Evolutionary conservation across 2,888 invertebrate species (phyloP), one percentile per base, ranked within the genome.

Genomic region (Parnassius smintheus): DNA sequence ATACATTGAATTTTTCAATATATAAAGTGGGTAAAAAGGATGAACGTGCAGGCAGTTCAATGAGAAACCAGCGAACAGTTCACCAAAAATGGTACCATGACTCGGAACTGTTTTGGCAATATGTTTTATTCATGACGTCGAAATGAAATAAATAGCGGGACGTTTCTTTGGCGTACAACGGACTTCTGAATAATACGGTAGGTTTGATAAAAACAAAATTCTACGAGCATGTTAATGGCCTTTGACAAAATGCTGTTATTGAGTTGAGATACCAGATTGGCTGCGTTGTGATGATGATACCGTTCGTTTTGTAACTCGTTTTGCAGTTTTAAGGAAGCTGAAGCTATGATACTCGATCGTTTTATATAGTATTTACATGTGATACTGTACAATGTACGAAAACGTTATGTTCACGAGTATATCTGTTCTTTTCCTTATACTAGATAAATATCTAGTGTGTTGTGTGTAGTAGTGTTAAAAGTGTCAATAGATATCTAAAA

Each of bases 71-170:
- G 50, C 58, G 61, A 59, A 45, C 57, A 18, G 59, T 56, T 52
- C 73, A 69, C 82, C 84, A 66, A 77, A 86, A 80, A 86, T 76
- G 85, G 85, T 70, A 66, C 68, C 70, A 73, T 67, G 70, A 64
- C 70, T 64, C 65, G 65, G 65, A 60, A 72, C 75, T 65, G 71
- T 86, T 88, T 88, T 81, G 88, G 86, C 79, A 74, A 83, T 76
- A 88, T 88, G 84, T 88, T 80, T 88, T 79, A 88, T 88, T 88
- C 86, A 87, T 87, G 70, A 68, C 71, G 74, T 72, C 77, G 75
- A 82, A 82, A 81, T 76, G 75, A 82, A 82, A 81, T 77, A 77
- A 78, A 78, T 81, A 81, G 73, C 76, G 75, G 74, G 66, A 70
- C 69, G 70, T 73, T 73, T 69, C 70, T 69, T 72, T 59, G 65